Conservation (phyloP, 2,113 vertebrate species). For the Stictonetta naevosa region DNA sequence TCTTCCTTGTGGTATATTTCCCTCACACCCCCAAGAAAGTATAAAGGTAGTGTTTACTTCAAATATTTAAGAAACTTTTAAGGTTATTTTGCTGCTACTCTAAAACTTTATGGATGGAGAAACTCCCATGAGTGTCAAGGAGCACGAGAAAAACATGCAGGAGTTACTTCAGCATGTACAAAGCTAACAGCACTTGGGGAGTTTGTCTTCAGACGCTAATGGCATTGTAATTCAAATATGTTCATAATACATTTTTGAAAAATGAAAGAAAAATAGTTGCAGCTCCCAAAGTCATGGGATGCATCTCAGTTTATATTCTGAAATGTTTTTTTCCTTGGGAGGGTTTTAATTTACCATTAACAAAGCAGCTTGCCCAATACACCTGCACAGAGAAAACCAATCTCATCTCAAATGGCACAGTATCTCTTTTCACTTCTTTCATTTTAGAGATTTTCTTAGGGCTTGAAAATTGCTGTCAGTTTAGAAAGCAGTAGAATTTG, state of each 20-base stretch:
- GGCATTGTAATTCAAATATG: neutral
- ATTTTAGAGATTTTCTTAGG: neutral
- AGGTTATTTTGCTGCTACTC: neutral
- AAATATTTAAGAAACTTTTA: neutral
- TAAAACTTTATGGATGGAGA: neutral
- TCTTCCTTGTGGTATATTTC: neutral
- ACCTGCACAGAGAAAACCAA: neutral
- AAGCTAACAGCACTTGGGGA: neutral
- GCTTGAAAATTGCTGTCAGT: neutral
- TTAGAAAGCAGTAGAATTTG: neutral
- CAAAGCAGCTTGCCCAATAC: neutral
- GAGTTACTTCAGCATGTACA: neutral
- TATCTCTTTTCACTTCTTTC: neutral
- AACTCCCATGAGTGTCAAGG: neutral
- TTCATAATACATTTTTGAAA: neutral
- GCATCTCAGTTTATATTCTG: neutral
- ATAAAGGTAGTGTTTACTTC: neutral
- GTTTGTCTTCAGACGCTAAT: neutral
- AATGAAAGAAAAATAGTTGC: neutral
- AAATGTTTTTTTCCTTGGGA: neutral
- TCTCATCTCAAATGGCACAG: neutral
- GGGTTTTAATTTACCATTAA: neutral
- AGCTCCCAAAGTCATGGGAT: neutral
- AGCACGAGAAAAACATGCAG: neutral
- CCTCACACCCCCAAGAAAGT: neutral